phyloP scores from a whole-genome alignment of 2,888 invertebrate species.

The Aromia moschata region DNA sequence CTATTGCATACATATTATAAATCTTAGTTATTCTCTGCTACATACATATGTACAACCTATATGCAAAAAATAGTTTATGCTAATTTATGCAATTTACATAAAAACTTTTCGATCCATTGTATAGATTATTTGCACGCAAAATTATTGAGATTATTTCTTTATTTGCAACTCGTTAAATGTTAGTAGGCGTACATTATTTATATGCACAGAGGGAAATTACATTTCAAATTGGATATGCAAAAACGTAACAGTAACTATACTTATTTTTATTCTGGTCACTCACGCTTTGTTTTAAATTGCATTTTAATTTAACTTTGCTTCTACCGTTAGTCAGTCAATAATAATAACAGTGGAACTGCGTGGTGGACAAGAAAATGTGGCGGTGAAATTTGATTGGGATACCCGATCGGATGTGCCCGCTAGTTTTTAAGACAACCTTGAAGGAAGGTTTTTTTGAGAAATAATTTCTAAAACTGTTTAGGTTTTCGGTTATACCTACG shows the following conservation, averaged over 20 bases:
- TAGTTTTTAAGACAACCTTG: not conserved
- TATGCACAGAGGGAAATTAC: not conserved
- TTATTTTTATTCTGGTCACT: constrained; percentile 23
- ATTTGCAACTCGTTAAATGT: not conserved
- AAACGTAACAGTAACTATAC: not conserved
- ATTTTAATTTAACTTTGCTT: constrained; percentile 1
- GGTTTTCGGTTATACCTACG: too few relatives aligned
- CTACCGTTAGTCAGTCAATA: constrained; percentile 2
- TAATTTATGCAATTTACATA: too few relatives aligned
- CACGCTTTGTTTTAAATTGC: not conserved
- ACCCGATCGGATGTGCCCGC: not conserved
- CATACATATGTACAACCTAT: too few relatives aligned
- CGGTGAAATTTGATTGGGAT: not conserved
- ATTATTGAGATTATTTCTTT: too few relatives aligned
- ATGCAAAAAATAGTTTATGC: too few relatives aligned
- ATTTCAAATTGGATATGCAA: not conserved
- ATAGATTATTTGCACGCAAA: too few relatives aligned
- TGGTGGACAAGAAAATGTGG: not conserved
- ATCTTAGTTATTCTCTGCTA: too few relatives aligned
- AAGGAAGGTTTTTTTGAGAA: not conserved
- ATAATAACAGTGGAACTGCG: not conserved
- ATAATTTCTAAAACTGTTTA: too few relatives aligned
- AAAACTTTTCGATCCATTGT: too few relatives aligned
- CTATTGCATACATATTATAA: too few relatives aligned
- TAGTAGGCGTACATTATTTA: not conserved